Evolutionary conservation across 2,113 vertebrate genomes (phyloP), one percentile per base, ranked within the genome.

Genomic region (Fregata magnificens): DNA sequence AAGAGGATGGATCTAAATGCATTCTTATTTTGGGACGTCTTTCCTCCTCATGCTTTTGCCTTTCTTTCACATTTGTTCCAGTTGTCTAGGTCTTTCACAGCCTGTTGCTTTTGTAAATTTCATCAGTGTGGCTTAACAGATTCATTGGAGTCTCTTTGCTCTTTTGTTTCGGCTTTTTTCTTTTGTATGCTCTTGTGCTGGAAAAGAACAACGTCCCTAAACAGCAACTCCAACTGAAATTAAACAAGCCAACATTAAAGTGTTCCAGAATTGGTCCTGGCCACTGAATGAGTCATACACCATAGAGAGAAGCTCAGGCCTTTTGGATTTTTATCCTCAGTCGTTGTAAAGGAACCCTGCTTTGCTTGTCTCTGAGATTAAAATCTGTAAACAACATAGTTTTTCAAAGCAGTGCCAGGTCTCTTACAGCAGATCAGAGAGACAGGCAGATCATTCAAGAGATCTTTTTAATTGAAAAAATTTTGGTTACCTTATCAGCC

Each of bases 201-300:
- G 7, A 66, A 53, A 85, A 95, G 86, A 94, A 47, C 50, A 42
- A 82, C 66, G 58, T 89, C 91, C 56, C 70, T 92, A 74, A 95
- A 77, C 50, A 93, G 59, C 34, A 86, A 82, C 88, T 94, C 49
- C n/a, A 93, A 73, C 44, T 56, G 86, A 95, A 92, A 97, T 96
- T 49, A 90, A 90, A 95, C 91, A 78, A 90, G 10, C 26, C 82
- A 53, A 88, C 44, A 62, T 50, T 93, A 69, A 82, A 94, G 38
- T 49, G 36, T 94, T 81, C 69, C 61, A 87, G 55, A 82, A 93
- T 58, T 15, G 7, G 36, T 65, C 52, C n/a, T 88, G 83, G 79
- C 79, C 83, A 86, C 38, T 62, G 89, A 71, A 94, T 98, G 96
- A 98, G 61, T 98, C 96, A 98, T 77, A 67, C 56, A 47, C 31